phyloP scores from a whole-genome alignment of 1,140 invertebrate genomes.

The Diorhabda elongata region DNA sequence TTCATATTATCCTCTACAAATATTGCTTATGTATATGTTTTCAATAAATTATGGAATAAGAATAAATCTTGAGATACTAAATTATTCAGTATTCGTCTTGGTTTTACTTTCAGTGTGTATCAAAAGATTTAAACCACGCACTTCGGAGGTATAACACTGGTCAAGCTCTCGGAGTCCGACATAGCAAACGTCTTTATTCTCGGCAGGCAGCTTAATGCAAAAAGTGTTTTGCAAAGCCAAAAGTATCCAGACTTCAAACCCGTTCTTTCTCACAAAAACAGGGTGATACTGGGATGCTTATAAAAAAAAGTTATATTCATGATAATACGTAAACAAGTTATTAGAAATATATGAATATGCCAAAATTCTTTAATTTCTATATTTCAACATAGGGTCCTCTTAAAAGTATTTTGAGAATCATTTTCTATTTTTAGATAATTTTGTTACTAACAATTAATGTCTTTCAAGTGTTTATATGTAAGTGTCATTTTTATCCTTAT shows the following conservation, averaged over 20 bases:
- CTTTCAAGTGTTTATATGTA: too few relatives aligned
- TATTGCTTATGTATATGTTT: too few relatives aligned
- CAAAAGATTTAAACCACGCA: slow-evolving; percentile 36
- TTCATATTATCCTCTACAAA: too few relatives aligned
- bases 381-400: too few relatives aligned
- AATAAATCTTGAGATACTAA: slow-evolving; percentile 21
- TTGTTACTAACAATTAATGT: too few relatives aligned
- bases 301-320: too few relatives aligned
- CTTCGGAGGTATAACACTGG: slow-evolving; percentile 30
- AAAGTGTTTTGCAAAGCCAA: slow-evolving; percentile 35
- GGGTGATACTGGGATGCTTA: neutral
- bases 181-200: slow-evolving; percentile 39
- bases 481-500: too few relatives aligned
- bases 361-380: too few relatives aligned
- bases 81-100: slow-evolving; percentile 30
- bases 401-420: too few relatives aligned
- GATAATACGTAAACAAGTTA: too few relatives aligned
- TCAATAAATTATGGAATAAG: slow-evolving; percentile 6
- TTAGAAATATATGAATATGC: too few relatives aligned
- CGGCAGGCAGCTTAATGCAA: slow-evolving; percentile 34
- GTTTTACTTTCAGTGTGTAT: slow-evolving; percentile 31
- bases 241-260: slow-evolving; percentile 39
- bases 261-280: slow-evolving; percentile 32
- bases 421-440: too few relatives aligned
- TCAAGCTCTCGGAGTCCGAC: slow-evolving; percentile 25